These are phyloP conservation scores for Acromyrmex heyeri DNA, from an alignment of 1,140 invertebrate genomes.

Conservation along the genomic window DNA sequence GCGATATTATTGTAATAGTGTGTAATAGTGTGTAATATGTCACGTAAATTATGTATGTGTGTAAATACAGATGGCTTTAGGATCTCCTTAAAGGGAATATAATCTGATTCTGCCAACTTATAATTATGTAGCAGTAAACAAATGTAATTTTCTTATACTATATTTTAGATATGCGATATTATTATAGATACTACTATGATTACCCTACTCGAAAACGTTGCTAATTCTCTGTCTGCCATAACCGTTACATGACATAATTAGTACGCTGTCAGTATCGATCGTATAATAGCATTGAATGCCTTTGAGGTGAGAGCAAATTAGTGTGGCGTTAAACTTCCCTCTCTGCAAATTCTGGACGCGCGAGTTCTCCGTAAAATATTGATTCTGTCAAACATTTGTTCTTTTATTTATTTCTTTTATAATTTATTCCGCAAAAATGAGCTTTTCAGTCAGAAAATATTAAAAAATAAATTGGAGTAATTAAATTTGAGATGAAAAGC, in stretches of 20 bases:
- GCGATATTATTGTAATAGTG: no score
- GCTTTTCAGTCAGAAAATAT: no score
- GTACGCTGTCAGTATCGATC: slow-evolving; percentile 49
- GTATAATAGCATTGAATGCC: slow-evolving; percentile 52
- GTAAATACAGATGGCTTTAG: no score
- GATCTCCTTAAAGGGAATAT: not conserved
- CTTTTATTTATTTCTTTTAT: not conserved
- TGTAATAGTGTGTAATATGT: no score
- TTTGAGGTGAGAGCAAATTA: slow-evolving; percentile 51
- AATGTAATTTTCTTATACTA: not conserved
- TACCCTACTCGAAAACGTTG: not conserved
- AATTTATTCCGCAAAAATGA: not conserved
- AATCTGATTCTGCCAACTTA: not conserved
- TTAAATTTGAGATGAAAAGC: no score
- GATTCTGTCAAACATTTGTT: not conserved
- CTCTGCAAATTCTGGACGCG: not conserved
- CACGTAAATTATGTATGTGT: no score
- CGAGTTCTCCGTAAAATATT: not conserved
- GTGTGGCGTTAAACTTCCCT: slow-evolving; percentile 6
- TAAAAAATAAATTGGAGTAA: no score
- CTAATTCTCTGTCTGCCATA: slow-evolving; percentile 16
- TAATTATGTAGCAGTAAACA: not conserved
- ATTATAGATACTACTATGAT: not conserved
- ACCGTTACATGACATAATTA: slow-evolving; percentile 42
- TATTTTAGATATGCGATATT: not conserved